Conservation (phyloP, 2,888 invertebrate genomes). For the Acleris sparsana region DNA sequence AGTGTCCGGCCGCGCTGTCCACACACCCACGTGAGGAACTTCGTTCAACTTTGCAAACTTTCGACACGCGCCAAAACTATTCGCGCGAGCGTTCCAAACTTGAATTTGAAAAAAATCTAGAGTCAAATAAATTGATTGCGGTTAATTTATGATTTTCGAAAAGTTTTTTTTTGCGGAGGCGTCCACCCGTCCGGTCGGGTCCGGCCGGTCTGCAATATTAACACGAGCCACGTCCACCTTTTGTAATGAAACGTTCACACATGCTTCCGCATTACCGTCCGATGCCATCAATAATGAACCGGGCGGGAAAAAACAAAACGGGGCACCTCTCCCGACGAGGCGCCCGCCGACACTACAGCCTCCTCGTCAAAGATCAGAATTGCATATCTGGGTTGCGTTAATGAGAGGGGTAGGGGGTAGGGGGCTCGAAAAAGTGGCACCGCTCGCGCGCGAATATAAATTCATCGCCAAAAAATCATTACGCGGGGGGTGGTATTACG, state of each 20-base stretch:
- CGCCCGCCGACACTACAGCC: slow-evolving; percentile 83
- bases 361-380: slow-evolving; percentile 86
- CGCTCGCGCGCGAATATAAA: slow-evolving; percentile 88
- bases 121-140: slow-evolving; percentile 51
- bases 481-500: slow-evolving; percentile 90
- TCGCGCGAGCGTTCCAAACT: slow-evolving; percentile 43
- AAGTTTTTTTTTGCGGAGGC: slow-evolving; percentile 69
- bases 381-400: slow-evolving; percentile 87
- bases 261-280: slow-evolving; percentile 84
- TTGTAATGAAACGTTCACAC: slow-evolving; percentile 84
- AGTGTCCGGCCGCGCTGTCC: slow-evolving; percentile 52
- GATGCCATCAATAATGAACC: slow-evolving; percentile 84
- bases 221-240: slow-evolving; percentile 82
- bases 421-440: slow-evolving; percentile 84
- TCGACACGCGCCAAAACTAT: slow-evolving; percentile 63
- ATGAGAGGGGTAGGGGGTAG: slow-evolving; percentile 80
- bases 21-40: slow-evolving; percentile 77
- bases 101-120: slow-evolving; percentile 20
- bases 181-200: slow-evolving; percentile 81
- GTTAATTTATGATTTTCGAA: slow-evolving; percentile 56
- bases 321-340: slow-evolving; percentile 81
- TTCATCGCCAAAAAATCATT: slow-evolving; percentile 94
- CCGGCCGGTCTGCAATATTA: slow-evolving; percentile 82
- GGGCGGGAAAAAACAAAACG: slow-evolving; percentile 83
- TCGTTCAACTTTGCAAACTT: slow-evolving; percentile 70